Conservation (phyloP, 2,888 invertebrate species). For the Adela reaumurella region DNA sequence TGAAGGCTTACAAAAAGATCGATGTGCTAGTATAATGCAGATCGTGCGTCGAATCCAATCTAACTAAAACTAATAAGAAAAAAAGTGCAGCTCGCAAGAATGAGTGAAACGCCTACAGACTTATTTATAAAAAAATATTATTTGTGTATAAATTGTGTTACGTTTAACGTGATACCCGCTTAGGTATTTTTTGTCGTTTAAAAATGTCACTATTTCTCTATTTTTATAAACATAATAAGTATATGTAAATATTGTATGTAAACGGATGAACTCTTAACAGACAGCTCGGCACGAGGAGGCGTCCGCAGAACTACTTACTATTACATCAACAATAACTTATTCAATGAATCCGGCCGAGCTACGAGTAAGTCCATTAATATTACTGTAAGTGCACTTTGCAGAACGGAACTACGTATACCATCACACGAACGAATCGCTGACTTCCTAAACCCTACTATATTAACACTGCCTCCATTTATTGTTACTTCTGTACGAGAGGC, state of each 20-base stretch:
- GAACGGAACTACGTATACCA: constrained; percentile 45
- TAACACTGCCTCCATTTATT: too few relatives aligned
- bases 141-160: constrained; percentile 54
- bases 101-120: constrained; percentile 27
- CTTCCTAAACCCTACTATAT: too few relatives aligned
- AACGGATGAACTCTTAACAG: background rate
- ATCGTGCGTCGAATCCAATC: constrained; percentile 52
- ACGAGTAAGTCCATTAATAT: background rate
- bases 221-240: background rate
- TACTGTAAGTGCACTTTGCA: constrained; percentile 50
- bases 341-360: background rate
- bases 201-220: background rate
- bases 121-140: constrained; percentile 54
- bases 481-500: too few relatives aligned
- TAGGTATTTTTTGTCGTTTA: constrained; percentile 1
- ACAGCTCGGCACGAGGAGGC: background rate
- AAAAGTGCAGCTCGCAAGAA: constrained; percentile 34
- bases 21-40: constrained; percentile 49
- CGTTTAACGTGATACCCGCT: constrained; percentile 35
- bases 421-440: background rate
- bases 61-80: constrained; percentile 15
- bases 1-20: constrained; percentile 2
- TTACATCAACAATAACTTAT: background rate
- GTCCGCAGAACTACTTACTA: background rate
- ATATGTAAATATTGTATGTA: background rate